Base-by-base conservation (phyloP, 23 tunicate genomes). In the Ascidia mentula region DNA sequence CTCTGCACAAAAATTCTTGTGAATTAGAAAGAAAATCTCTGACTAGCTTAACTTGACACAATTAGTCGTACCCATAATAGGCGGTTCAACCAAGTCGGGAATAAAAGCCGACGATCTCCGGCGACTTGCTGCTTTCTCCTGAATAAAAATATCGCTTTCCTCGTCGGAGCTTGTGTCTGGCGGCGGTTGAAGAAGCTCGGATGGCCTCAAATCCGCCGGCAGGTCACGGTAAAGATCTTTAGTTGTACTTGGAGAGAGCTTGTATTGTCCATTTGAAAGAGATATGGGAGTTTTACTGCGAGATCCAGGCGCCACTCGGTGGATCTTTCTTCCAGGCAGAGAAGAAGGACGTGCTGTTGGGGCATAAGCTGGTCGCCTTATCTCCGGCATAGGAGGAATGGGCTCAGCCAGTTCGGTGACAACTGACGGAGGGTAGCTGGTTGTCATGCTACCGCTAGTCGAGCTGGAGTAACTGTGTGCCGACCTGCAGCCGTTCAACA, bases 211-310 rank as follows among this genome's bases (percentile, higher is more conserved):
- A 53, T 82, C 73, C 22, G 37, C 39, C 32, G 86, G 86, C 13
- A 74, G 53, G n/a, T 46, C 46, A 18, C 38, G 18, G 13, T 39
- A 28, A 7, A 45, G 17, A 9, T 32, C 69, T 5, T 45, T 38
- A 32, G 59, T 36, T 18, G 80, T n/a, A 18, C 74, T 33, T 28
- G 37, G 37, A 5, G 74, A 70, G n/a, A 34, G 74, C 38, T 70
- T 70, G 74, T 70, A 70, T 1, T 32, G 74, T 70, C 38, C 37
- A 36, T 70, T 70, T 36, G 80, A 20, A 12, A 77, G 12, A 12
- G 45, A 31, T 80, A 86, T 86, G 24, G 90, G 90, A 45, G 90
- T 86, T 46, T 59, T 53, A 53, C 90, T 86, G 30, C 90, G 38
- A 32, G 53, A 24, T 1, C 32, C 30, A 12, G 39, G 26, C 0